Percentiles rank a stretch among this genome's conserved stretches.
Conservation (phyloP, 1,140 invertebrate species). For the Eupristina koningsbergeri region DNA sequence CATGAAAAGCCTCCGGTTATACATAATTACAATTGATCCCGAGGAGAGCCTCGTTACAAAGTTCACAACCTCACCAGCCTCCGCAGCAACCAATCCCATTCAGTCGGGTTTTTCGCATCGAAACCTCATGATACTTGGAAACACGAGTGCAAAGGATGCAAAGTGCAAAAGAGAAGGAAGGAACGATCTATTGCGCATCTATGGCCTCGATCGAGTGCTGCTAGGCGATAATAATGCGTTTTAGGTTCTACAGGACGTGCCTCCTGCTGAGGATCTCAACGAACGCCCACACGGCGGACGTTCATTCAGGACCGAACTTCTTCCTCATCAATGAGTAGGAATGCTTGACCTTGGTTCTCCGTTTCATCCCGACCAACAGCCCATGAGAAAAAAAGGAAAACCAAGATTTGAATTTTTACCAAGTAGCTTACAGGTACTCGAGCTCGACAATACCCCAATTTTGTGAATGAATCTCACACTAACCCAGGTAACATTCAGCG, state of each 20-base stretch:
- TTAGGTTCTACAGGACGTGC: conserved; percentile 17
- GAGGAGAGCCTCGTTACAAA: background rate
- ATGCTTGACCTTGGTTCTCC: conserved; percentile 8
- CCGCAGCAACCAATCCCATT: background rate
- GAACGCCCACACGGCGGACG: conserved; percentile 28
- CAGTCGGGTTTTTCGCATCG: conserved; percentile 1
- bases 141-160: conserved; percentile 1
- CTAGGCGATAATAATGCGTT: conserved; percentile 4
- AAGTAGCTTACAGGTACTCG: conserved; percentile 66
- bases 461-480: conserved; percentile 68
- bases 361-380: background rate
- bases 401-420: conserved; percentile 63
- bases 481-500: background rate
- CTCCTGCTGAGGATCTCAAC: conserved; percentile 15
- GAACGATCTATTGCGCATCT: conserved; percentile 14
- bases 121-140: conserved; percentile 25
- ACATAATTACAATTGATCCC: conserved; percentile 38
- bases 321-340: conserved; percentile 48
- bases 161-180: conserved; percentile 22
- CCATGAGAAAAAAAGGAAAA: conserved; percentile 53
- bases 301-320: conserved; percentile 25
- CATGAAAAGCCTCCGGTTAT: conserved; percentile 20
- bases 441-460: conserved; percentile 61
- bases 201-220: background rate
- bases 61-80: background rate